Evolutionary conservation across 2,113 vertebrate species (phyloP).

Genomic region (Microcebus tavaratra): DNA sequence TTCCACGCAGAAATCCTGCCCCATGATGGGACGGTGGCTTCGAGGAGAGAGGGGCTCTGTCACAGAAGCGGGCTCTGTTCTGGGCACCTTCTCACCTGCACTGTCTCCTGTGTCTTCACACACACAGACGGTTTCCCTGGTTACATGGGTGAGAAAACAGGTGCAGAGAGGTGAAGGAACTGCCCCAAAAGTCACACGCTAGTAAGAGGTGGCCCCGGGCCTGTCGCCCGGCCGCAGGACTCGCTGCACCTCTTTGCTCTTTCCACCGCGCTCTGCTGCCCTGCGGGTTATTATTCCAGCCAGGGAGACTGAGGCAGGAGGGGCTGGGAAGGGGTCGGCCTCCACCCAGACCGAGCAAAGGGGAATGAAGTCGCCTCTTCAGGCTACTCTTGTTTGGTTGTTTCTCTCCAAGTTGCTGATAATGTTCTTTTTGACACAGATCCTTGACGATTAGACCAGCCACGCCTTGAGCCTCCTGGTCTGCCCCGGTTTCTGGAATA

Average conservation of each 20-base stretch:
- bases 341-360: neutral
- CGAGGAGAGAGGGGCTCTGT: neutral
- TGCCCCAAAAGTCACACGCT: neutral
- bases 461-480: too few species aligned
- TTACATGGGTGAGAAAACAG: neutral
- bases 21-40: accelerated
- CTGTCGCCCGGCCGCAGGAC: neutral
- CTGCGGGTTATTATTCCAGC: neutral
- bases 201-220: too few species aligned
- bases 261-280: neutral
- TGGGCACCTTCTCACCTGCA: neutral
- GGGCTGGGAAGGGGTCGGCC: neutral
- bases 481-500: neutral
- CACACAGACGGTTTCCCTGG: neutral
- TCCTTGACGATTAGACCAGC: too few species aligned
- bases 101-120: neutral
- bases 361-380: neutral
- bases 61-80: too few species aligned
- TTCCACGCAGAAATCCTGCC: neutral
- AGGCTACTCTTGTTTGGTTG: neutral
- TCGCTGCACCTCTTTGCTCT: accelerated
- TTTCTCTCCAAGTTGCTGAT: neutral
- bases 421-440: neutral
- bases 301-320: neutral
- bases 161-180: neutral